Conservation (phyloP, 1,140 invertebrate species). For the Oncopodura yosiiana region DNA sequence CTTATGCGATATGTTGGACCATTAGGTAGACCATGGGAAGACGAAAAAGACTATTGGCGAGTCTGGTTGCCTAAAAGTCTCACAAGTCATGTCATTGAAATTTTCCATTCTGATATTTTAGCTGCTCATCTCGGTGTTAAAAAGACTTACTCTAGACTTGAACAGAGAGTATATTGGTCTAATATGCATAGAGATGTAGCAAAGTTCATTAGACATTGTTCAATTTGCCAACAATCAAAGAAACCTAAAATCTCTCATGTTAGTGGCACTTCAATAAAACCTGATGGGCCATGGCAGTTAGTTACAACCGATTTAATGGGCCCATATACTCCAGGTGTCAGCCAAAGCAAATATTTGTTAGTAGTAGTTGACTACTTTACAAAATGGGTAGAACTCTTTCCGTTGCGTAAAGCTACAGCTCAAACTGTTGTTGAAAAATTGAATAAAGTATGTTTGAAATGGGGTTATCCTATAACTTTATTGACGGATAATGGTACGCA, state of each 20-base stretch:
- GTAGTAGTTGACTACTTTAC: conserved; percentile 44
- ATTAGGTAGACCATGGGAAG: conserved; percentile 4
- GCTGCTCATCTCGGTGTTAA: conserved; percentile 5
- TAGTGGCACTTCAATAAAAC: conserved; percentile 42
- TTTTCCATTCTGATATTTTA: neutral
- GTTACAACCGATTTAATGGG: conserved; percentile 27
- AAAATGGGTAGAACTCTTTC: conserved; percentile 42
- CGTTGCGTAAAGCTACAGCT: conserved; percentile 38
- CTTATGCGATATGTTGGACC: conserved; percentile 9
- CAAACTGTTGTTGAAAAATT: conserved; percentile 4
- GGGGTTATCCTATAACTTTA: conserved; percentile 7
- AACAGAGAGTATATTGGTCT: conserved; percentile 4
- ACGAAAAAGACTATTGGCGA: neutral
- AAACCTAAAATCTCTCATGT: neutral
- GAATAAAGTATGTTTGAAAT: neutral
- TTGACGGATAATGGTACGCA: conserved; percentile 17
- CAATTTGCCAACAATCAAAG: conserved; percentile 4
- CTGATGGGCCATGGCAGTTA: neutral
- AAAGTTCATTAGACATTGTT: neutral
- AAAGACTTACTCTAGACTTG: neutral
- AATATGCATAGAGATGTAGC: neutral
- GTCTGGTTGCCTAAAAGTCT: neutral
- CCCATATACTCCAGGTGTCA: conserved; percentile 38
- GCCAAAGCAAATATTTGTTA: conserved; percentile 37
- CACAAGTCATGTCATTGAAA: conserved; percentile 34